Evolutionary conservation across 1,140 invertebrate genomes (phyloP).

Genomic region (Acromyrmex echinatior): DNA sequence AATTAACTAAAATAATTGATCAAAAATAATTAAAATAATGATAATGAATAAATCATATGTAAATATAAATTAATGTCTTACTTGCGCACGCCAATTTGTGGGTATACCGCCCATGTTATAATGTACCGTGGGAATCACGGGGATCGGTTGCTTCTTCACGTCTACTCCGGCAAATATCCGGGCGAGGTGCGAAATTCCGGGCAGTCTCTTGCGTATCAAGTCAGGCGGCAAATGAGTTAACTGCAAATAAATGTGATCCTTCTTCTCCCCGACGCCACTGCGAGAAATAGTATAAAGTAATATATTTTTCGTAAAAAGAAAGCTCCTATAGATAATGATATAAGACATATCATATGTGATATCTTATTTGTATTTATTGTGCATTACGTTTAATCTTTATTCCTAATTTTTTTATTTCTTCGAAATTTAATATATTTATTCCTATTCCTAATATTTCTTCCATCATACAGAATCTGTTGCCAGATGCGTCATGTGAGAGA

Average conservation of each 20-base stretch:
- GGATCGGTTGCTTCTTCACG: slow-evolving; percentile 93
- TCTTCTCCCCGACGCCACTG: slow-evolving; percentile 92
- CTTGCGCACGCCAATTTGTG: slow-evolving; percentile 94
- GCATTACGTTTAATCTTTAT: no score
- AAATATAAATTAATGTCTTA: slow-evolving; percentile 76
- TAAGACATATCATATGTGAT: no score
- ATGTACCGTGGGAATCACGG: slow-evolving; percentile 95
- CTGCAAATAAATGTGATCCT: slow-evolving; percentile 94
- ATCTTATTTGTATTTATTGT: no score
- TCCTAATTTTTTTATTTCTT: no score
- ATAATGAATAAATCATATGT: not conserved
- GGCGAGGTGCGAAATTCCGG: slow-evolving; percentile 91
- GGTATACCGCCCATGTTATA: slow-evolving; percentile 97
- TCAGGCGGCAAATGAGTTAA: slow-evolving; percentile 93
- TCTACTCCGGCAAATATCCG: slow-evolving; percentile 96
- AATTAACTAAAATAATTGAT: no score
- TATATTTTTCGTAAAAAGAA: not conserved
- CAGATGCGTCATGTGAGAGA: not conserved
- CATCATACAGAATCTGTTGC: no score
- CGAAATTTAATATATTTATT: no score
- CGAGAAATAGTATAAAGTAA: slow-evolving; percentile 34
- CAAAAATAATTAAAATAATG: no score
- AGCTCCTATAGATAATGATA: not conserved
- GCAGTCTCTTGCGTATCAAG: slow-evolving; percentile 88
- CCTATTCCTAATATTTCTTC: no score